Evolutionary conservation across 2,113 vertebrate species (phyloP).

Genomic region (Pygoscelis adeliae): DNA sequence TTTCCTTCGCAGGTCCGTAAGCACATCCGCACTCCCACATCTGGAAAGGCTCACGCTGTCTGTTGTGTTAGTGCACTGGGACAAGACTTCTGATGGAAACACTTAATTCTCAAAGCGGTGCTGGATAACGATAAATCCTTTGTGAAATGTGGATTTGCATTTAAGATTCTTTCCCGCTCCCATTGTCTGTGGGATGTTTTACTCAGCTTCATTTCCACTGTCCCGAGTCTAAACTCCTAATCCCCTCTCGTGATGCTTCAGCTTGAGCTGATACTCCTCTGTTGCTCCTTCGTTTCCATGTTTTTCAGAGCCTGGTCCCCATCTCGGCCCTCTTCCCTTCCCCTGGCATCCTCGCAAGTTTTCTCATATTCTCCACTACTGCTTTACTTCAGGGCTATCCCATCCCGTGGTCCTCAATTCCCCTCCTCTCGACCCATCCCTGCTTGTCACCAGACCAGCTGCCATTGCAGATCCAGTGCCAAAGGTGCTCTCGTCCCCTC

Average conservation of each 20-base stretch:
- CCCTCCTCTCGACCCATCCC: rapidly evolving
- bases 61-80: neutral
- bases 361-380: neutral
- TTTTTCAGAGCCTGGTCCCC: neutral
- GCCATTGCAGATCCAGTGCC: neutral
- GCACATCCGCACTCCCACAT: slow-evolving; percentile 18
- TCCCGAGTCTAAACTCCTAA: slow-evolving; percentile 1
- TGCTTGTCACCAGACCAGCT: neutral
- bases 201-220: neutral
- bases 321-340: neutral
- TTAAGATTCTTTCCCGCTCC: slow-evolving; percentile 40
- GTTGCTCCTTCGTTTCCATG: neutral
- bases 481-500: neutral
- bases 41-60: slow-evolving; percentile 45
- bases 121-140: slow-evolving; percentile 42
- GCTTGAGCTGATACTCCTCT: neutral
- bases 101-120: slow-evolving; percentile 52
- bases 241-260: neutral
- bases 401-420: rapidly evolving
- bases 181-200: neutral
- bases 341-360: neutral
- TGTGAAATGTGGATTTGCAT: slow-evolving; percentile 41
- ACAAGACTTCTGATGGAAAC: slow-evolving; percentile 46
- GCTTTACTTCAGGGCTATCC: neutral
- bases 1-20: neutral